phyloP scores from a whole-genome alignment of 2,113 vertebrate species.

The Cavia porcellus region DNA sequence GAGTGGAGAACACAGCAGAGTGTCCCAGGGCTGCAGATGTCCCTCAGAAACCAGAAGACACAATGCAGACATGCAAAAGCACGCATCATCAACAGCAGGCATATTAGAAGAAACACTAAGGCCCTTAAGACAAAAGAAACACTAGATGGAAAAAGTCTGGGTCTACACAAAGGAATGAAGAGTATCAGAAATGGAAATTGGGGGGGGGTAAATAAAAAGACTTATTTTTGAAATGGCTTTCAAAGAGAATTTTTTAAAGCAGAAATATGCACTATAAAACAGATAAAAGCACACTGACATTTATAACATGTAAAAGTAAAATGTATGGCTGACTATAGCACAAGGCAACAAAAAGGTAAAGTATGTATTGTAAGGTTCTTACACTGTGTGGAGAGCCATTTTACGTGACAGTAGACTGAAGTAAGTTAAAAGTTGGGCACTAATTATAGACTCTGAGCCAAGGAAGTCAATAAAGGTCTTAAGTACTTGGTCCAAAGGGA shows the following conservation, averaged over 20 bases:
- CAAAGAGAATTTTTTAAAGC: background rate
- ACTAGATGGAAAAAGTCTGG: background rate
- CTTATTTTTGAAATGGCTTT: conserved; percentile 26
- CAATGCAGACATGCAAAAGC: background rate
- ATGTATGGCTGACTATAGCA: background rate
- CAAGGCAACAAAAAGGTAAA: background rate
- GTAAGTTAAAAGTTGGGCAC: background rate
- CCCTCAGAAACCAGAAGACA: background rate
- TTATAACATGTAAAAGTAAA: background rate
- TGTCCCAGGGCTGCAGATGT: background rate
- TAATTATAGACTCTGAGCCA: background rate
- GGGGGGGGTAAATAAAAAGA: background rate
- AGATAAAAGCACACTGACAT: background rate
- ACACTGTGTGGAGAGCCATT: background rate
- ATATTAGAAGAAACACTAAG: background rate
- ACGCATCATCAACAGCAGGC: background rate
- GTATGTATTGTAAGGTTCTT: background rate
- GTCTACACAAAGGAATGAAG: conserved; percentile 17
- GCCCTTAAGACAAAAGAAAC: conserved; percentile 14
- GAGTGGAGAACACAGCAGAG: background rate
- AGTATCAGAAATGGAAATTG: background rate
- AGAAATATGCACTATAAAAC: background rate
- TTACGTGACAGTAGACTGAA: background rate
- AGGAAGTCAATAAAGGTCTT: background rate
- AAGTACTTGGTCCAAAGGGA: background rate